These are phyloP conservation scores for Athalia circularis DNA, from an alignment of 2,888 invertebrate genomes.

Conservation along the genomic window DNA sequence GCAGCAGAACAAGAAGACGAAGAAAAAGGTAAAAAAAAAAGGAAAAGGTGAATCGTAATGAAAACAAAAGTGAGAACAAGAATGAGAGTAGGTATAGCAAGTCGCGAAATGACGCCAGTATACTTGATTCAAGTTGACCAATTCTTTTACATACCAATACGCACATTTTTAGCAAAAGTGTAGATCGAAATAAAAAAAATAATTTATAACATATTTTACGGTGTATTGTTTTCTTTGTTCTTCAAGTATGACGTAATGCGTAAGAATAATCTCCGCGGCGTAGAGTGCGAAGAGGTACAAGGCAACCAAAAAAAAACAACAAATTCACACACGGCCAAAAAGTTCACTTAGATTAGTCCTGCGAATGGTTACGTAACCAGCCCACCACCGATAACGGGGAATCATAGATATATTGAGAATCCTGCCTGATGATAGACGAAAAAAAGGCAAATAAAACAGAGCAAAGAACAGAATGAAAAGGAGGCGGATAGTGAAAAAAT, in stretches of 20 bases:
- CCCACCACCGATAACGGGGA: not conserved
- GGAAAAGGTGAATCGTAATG: conserved; percentile 12
- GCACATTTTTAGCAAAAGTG: too few species aligned
- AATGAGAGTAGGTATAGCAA: conserved; percentile 2
- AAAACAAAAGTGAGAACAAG: conserved; percentile 28
- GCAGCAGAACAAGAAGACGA: not conserved
- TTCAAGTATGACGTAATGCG: too few species aligned
- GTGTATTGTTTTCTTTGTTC: too few species aligned
- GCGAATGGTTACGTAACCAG: not conserved
- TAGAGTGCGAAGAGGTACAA: too few species aligned
- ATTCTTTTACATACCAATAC: too few species aligned
- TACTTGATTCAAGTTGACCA: too few species aligned
- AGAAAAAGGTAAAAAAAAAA: not conserved
- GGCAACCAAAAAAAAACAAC: not conserved
- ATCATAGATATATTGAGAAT: too few species aligned
- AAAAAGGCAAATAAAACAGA: not conserved
- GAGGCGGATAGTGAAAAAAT: not conserved
- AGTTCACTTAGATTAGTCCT: conserved; percentile 3
- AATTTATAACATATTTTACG: too few species aligned
- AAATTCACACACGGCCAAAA: not conserved
- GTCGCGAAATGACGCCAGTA: too few species aligned
- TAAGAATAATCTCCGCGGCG: too few species aligned
- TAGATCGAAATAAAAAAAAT: too few species aligned
- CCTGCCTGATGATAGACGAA: not conserved
- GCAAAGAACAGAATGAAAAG: not conserved